Conservation (phyloP, 2,888 invertebrate genomes). For the Elegia similella region DNA sequence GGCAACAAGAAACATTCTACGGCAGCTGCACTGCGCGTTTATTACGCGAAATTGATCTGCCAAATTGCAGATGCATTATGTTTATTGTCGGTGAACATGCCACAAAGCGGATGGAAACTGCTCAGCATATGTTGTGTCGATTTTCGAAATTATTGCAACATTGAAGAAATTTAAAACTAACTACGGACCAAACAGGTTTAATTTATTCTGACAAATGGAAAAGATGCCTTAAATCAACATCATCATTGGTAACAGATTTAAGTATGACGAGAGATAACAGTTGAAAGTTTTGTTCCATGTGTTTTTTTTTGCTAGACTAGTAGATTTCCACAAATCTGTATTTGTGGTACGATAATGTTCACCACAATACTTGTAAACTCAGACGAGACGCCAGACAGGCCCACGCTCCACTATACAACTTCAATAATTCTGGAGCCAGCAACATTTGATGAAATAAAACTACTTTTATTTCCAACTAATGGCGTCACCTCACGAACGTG, state of each 20-base stretch:
- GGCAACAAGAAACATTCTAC: slow-evolving; percentile 34
- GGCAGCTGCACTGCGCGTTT: slow-evolving; percentile 22
- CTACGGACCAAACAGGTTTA: neutral
- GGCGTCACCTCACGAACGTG: slow-evolving; percentile 44
- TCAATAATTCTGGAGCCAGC: slow-evolving; percentile 28
- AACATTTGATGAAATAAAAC: slow-evolving; percentile 19
- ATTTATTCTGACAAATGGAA: neutral
- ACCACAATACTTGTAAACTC: slow-evolving; percentile 27
- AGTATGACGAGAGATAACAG: too few species aligned
- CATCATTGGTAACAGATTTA: too few species aligned
- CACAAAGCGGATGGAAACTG: slow-evolving; percentile 30
- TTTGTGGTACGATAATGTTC: too few species aligned
- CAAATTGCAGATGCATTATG: slow-evolving; percentile 39
- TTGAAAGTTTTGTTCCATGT: too few species aligned
- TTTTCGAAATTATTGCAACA: slow-evolving; percentile 28
- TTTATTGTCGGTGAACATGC: slow-evolving; percentile 36
- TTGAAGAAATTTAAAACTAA: slow-evolving; percentile 17
- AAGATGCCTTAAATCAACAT: neutral
- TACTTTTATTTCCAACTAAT: slow-evolving; percentile 20
- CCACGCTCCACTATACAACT: slow-evolving; percentile 34
- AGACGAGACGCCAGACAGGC: slow-evolving; percentile 38
- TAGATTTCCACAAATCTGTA: too few species aligned
- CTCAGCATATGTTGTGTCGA: slow-evolving; percentile 41
- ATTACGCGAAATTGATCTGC: slow-evolving; percentile 30
- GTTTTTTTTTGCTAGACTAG: too few species aligned